Evolutionary conservation across 2,113 vertebrate genomes (phyloP).

Genomic region (Taxidea taxus): DNA sequence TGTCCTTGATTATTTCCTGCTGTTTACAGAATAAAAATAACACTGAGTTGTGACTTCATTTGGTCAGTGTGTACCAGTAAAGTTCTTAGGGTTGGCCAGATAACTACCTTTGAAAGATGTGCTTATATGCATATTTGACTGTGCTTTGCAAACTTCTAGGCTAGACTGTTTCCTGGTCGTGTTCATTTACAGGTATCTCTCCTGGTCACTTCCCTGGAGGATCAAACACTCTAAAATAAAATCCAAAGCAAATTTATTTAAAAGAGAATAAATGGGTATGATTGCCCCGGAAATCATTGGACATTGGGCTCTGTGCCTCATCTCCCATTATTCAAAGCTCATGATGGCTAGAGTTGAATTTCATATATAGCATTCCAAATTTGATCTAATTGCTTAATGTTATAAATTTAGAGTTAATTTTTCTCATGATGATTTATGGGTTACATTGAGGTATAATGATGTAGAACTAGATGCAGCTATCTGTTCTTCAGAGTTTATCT

Average conservation of each 20-base stretch:
- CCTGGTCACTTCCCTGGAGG: background rate
- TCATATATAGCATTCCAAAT: background rate
- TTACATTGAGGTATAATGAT: background rate
- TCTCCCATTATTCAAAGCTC: background rate
- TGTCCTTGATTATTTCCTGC: background rate
- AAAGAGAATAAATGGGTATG: background rate
- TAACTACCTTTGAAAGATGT: background rate
- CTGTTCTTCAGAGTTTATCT: background rate
- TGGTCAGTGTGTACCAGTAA: background rate
- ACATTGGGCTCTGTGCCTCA: background rate
- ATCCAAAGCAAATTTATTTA: background rate
- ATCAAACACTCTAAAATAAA: constrained; percentile 2
- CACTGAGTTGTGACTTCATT: background rate
- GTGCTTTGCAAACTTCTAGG: background rate
- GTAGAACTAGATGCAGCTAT: background rate
- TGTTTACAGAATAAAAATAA: constrained; percentile 9
- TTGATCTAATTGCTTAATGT: background rate
- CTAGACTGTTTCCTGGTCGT: background rate
- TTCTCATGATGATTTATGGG: background rate
- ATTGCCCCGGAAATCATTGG: background rate
- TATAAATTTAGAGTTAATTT: background rate
- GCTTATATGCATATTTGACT: background rate
- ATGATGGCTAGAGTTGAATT: background rate
- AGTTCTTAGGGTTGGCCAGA: background rate
- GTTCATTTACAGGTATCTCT: background rate